Evolutionary conservation across 2,113 vertebrate genomes (phyloP), one percentile per base, ranked within the genome.

Genomic region (Takifugu bimaculatus): DNA sequence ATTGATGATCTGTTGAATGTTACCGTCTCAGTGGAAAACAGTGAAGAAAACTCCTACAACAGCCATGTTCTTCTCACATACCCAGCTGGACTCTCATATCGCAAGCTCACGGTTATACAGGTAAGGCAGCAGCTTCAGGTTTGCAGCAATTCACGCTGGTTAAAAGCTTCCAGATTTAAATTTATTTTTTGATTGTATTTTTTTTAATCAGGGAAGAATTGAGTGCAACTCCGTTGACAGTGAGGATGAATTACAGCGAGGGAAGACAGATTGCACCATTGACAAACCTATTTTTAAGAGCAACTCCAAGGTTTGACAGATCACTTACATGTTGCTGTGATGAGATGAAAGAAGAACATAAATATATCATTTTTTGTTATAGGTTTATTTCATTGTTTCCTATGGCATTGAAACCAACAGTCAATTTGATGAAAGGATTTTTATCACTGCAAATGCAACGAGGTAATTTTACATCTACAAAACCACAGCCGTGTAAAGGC

Each of bases 41-140:
- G 49, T 0, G 92, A 79, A 0, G 93, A 96, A 65, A 89, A 94
- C 75, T 93, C 93, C 5, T 94, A 93, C 50, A 83, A 91, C 65
- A 87, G 85, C 2, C 45, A 9, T 0, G 65, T 94, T 25, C 72
- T 29, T 15, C 85, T 94, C 48, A 80, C 72, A 4, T 92, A 93
- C 57, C 91, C 92, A 2, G 60, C 54, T 0, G 91, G 87, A 9
- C 75, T 94, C 57, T 94, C 93, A 13, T 93, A 79, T 26, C 86
- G 91, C 29, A 88, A 82, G 20, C 77, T 88, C 57, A 61, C 81
- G 0, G 28, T 5, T 26, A 63, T 68, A 13, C 80, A 90, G 87
- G 92, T 92, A 72, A 71, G 60, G 13, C 2, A 2, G 20, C 20
- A 20, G 20, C 20, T 20, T 20, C 20, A 20, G 20, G 20, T 20